Evolutionary conservation across 2,888 invertebrate genomes (phyloP).

Genomic region (Drosophila flavopinicola): DNA sequence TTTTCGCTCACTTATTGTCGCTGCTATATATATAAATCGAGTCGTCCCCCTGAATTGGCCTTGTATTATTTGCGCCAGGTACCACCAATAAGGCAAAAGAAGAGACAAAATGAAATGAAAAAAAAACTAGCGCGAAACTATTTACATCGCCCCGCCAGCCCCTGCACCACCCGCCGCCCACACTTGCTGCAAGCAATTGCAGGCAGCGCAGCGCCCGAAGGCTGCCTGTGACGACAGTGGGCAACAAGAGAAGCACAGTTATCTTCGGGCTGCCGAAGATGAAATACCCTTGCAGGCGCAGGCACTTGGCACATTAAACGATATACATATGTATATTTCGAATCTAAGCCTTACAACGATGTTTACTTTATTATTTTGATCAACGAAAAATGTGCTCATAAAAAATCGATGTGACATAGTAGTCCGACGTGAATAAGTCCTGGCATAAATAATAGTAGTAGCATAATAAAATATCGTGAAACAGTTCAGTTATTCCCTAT

Average conservation of each 20-base stretch:
- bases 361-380: background rate
- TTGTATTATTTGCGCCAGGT: slow-evolving; percentile 73
- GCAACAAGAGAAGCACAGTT: slow-evolving; percentile 19
- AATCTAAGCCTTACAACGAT: background rate
- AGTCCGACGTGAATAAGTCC: too few species aligned
- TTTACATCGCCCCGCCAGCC: slow-evolving; percentile 38
- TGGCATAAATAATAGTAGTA: too few species aligned
- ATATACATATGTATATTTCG: background rate
- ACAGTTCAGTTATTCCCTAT: too few species aligned
- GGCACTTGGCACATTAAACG: background rate
- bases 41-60: slow-evolving; percentile 66
- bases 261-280: slow-evolving; percentile 4
- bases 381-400: too few species aligned
- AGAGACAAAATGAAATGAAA: slow-evolving; percentile 17
- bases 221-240: slow-evolving; percentile 71
- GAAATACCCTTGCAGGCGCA: slow-evolving; percentile 21
- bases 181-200: slow-evolving; percentile 44
- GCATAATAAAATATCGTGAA: too few species aligned
- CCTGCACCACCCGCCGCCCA: slow-evolving; percentile 4
- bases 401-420: too few species aligned
- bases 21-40: slow-evolving; percentile 37
- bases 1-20: slow-evolving; percentile 53
- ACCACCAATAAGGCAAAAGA: slow-evolving; percentile 59
- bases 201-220: slow-evolving; percentile 54
- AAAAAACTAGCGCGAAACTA: slow-evolving; percentile 71